Evolutionary conservation across 2,888 invertebrate species (phyloP), one percentile per base, ranked within the genome.

Genomic region (Amblyjoppa proteus): DNA sequence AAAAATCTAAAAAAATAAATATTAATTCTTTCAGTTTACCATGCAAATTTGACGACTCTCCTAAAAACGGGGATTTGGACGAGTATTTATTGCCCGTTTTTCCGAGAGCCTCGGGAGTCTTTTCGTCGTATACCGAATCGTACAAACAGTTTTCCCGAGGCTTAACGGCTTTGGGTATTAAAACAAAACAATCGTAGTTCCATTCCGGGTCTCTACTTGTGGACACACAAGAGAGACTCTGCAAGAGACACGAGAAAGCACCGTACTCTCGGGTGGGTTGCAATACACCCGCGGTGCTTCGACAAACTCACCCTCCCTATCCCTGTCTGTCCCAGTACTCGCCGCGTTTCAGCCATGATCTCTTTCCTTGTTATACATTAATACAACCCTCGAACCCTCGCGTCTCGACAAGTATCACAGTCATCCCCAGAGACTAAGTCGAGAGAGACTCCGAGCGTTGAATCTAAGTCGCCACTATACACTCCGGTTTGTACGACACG

Each of bases 291-390:
- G n/a, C 64, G 6, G 34, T 34, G 64, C 51, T 66, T 61, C 45
- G 49, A 49, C 9, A 49, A 61, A 74, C 51, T 51, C 34, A 68
- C 5, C n/a, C 41, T 7, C 9, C 9, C 41, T 9, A 9, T 51
- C 66, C 7, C 66, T 49, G 64, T 74, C 73, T 25, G 28, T 25
- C 13, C 28, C 66, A 53, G 68, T 13, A n/a, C 34, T 66, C 51
- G 6, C 25, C 34, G 4, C 53, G 51, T 9, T 31, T 20, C 66
- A 38, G 34, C 49, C 53, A 9, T 16, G 25, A 49, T 45, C 53
- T 25, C 66, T 76, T 76, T 16, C 28, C 41, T 41, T 25, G 41
- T 68, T 25, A 76, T 68, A 5, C 41, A 77, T 77, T 68, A 77
- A 56, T 68, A 56, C 56, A 68, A 56, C 41, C 45, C 64, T 68